Conservation (phyloP, 2,888 invertebrate genomes). For the Hirtodrosophila alboralis region DNA sequence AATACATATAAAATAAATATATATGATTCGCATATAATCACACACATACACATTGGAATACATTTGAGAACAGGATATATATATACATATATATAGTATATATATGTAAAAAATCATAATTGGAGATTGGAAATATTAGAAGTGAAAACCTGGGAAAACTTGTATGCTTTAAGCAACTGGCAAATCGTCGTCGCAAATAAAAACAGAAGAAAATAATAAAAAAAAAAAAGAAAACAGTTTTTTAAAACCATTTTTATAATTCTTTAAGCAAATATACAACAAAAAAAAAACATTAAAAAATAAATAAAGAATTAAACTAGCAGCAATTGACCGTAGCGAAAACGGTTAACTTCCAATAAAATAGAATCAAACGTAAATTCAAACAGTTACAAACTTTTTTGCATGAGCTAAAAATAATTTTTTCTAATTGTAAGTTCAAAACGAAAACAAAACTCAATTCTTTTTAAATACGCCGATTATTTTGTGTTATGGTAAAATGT, state of each 20-base stretch:
- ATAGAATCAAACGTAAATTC: conserved; percentile 44
- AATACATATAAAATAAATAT: conserved; percentile 17
- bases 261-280: conserved; percentile 66
- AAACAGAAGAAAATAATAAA: too few relatives aligned
- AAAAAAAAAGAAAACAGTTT: too few relatives aligned
- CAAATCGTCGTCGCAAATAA: conserved; percentile 33
- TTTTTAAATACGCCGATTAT: conserved; percentile 32
- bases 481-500: conserved; percentile 41
- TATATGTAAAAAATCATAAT: too few relatives aligned
- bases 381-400: conserved; percentile 46
- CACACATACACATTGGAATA: conserved; percentile 56
- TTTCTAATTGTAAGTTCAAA: conserved; percentile 36
- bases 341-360: conserved; percentile 54
- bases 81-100: conserved; percentile 10
- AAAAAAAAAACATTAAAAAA: conserved; percentile 39
- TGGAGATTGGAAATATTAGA: conserved; percentile 1
- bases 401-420: conserved; percentile 51
- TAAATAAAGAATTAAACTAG: conserved; percentile 46
- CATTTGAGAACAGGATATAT: conserved; percentile 44
- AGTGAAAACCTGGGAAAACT: conserved; percentile 35
- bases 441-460: conserved; percentile 27
- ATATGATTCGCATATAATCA: conserved; percentile 48
- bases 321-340: conserved; percentile 62
- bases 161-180: conserved; percentile 65
- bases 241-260: conserved; percentile 38